These are phyloP conservation scores for Drosophila watanabei DNA, from an alignment of 1,140 invertebrate genomes.

Conservation along the genomic window DNA sequence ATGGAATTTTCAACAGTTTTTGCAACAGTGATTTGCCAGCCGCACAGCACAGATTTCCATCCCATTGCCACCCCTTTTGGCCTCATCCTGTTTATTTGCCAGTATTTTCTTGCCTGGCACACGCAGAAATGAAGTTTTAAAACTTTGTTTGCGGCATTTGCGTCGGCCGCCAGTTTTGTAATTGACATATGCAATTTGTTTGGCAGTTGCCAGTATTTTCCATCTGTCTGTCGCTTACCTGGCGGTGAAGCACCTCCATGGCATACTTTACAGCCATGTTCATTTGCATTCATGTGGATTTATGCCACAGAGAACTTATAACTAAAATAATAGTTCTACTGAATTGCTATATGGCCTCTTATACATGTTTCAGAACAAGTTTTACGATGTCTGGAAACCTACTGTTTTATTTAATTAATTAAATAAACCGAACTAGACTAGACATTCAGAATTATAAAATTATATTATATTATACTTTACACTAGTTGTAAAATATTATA, in stretches of 20 bases:
- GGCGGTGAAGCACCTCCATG: not conserved
- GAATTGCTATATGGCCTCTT: not conserved
- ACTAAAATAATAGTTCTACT: not conserved
- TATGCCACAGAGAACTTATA: conserved; percentile 2
- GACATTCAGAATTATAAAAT: not conserved
- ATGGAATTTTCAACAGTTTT: conserved; percentile 83
- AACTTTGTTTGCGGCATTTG: conserved; percentile 37
- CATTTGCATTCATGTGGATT: conserved; percentile 22
- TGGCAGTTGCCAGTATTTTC: conserved; percentile 15
- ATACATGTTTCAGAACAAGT: not conserved
- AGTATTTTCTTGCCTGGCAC: conserved; percentile 24
- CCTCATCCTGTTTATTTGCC: conserved; percentile 43
- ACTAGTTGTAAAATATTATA: not conserved
- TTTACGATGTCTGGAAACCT: not conserved
- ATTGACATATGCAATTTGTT: conserved; percentile 80
- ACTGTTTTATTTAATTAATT: not conserved
- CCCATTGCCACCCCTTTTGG: not conserved
- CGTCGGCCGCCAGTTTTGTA: conserved; percentile 54
- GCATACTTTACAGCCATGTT: not conserved
- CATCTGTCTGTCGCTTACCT: conserved; percentile 5
- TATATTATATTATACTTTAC: not conserved
- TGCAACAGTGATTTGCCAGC: conserved; percentile 78
- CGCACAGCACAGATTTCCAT: conserved; percentile 19
- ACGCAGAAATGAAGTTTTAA: conserved; percentile 58
- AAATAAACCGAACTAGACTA: not conserved